Evolutionary conservation across 2,113 vertebrate species (phyloP), one percentile per base, ranked within the genome.

Genomic region (Amia ocellicauda): DNA sequence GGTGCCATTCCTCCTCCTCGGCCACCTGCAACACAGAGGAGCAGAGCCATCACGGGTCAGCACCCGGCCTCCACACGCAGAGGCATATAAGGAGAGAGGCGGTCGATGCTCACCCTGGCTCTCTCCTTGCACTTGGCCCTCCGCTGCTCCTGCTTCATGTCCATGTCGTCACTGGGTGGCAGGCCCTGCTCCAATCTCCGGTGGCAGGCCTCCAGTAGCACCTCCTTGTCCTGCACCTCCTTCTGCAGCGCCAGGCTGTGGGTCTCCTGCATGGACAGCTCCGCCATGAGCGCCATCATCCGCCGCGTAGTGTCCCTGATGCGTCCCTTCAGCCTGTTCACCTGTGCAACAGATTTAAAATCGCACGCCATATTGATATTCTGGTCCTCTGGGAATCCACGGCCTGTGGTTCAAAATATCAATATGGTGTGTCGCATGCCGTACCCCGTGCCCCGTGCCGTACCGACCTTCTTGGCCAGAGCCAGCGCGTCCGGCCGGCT

Each of bases 231-330:
- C 71, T 74, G 88, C 66, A 91, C 74, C 84, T 97, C 91, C 59
- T 93, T 88, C 50, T 93, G 90, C 28, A 95, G 89, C 71, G 86
- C 84, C 60, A 91, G 75, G 23, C 81, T 68, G 31, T 79, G 64
- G 0, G 89, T 90, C 78, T 97, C 91, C 59, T 84, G 87, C 92
- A 96, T 90, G 64, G 94, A 89, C 29, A 99, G 56, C 64, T 97
- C 93, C 3, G 93, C 91, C 27, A 91, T 75, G 1, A 89, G 62
- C 10, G 92, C 91, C 92, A 91, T 95, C 68, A 90, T 71, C 59
- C 90, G 83, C 55, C 79, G 76, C 2, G 85, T 93, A 54, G 73
- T 78, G 20, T 84, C 70, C 49, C 87, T 90, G 43, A 96, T 85
- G 41, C 64, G 89, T 49, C 68, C 75, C 68, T 90, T 91, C 36